A percentile compares a stretch with the other conserved stretches of the same genome.
These are phyloP conservation scores for Chymomyza costata DNA, from an alignment of 1,140 invertebrate species.

Conservation along the genomic window DNA sequence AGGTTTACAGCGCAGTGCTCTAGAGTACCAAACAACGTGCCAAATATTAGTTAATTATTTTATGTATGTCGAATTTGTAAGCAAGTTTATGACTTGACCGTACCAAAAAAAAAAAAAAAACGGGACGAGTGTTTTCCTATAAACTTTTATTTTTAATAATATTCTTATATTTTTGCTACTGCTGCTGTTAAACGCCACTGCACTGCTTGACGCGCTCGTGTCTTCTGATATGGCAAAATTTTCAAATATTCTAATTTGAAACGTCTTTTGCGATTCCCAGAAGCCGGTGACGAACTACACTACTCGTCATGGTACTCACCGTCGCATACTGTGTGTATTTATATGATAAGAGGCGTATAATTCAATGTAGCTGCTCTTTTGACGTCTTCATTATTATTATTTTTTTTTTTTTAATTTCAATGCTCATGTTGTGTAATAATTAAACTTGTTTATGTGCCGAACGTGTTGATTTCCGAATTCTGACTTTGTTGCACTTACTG, in stretches of 20 bases:
- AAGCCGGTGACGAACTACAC: constrained; percentile 1
- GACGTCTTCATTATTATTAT: constrained; percentile 39
- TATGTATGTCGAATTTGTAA: no score
- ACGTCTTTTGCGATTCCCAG: constrained; percentile 40
- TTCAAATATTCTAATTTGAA: constrained; percentile 72
- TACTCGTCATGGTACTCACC: background rate
- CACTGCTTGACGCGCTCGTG: background rate
- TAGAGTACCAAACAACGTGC: constrained; percentile 10
- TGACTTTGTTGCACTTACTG: constrained; percentile 29
- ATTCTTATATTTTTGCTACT: no score
- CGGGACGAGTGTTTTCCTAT: no score
- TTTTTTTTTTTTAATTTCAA: constrained; percentile 59
- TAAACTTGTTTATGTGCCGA: constrained; percentile 64
- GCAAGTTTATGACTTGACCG: no score
- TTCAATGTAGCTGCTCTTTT: constrained; percentile 26
- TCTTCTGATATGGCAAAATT: constrained; percentile 7
- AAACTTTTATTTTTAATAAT: no score
- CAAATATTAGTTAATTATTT: constrained; percentile 44
- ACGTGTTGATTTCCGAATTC: constrained; percentile 70
- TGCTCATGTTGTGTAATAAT: constrained; percentile 66
- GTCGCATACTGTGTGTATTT: constrained; percentile 39
- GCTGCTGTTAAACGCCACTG: no score
- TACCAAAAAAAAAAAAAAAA: no score
- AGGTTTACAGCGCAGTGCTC: background rate
- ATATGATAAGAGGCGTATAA: constrained; percentile 58